Evolutionary conservation across 2,113 vertebrate species (phyloP).

Genomic region (Solenodon paradoxus): DNA sequence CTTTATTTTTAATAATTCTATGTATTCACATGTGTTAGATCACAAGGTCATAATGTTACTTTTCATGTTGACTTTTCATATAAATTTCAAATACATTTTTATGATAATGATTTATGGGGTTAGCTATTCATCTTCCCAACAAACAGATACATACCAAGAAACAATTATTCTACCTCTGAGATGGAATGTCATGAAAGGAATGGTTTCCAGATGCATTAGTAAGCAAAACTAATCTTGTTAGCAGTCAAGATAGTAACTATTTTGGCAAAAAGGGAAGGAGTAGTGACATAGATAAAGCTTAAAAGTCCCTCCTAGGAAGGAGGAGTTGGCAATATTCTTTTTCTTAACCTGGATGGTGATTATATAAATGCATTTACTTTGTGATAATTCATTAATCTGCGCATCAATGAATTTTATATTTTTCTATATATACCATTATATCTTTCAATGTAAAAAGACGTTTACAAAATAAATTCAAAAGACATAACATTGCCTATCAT

Average conservation of each 20-base stretch:
- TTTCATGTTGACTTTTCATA: conserved; percentile 43
- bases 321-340: neutral
- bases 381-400: neutral
- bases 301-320: neutral
- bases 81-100: conserved; percentile 56
- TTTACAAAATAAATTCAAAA: conserved; percentile 28
- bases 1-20: conserved; percentile 62
- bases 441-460: conserved; percentile 8
- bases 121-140: conserved; percentile 7
- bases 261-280: neutral
- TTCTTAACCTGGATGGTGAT: neutral
- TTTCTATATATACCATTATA: neutral
- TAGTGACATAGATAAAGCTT: neutral
- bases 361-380: neutral
- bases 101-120: conserved; percentile 40
- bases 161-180: conserved; percentile 51
- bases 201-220: conserved; percentile 1
- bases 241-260: neutral
- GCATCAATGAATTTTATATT: neutral
- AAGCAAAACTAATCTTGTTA: conserved; percentile 36
- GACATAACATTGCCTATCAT: neutral
- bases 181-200: conserved; percentile 44
- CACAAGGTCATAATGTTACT: conserved; percentile 33
- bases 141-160: conserved; percentile 51
- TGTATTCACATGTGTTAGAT: conserved; percentile 34